Percentiles rank a stretch among this genome's conserved stretches.
Evolutionary conservation across 2,113 vertebrate species (phyloP).

Genomic region (Antechinus flavipes): DNA sequence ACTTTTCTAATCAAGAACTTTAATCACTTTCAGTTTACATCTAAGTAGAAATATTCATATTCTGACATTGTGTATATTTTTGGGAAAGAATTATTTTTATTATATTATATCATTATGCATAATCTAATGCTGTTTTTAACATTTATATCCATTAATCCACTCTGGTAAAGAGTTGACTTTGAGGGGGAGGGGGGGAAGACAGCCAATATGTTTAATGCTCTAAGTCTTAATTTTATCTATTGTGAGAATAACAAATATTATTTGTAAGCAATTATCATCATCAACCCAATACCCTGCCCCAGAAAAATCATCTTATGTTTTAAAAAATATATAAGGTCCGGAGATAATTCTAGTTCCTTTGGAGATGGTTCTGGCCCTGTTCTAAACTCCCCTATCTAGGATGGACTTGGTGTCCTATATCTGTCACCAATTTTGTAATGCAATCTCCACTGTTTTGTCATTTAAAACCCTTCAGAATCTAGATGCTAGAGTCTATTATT

Average conservation of each 20-base stretch:
- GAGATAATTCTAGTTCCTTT: not conserved
- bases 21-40: not conserved
- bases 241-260: not conserved
- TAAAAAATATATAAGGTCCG: not conserved
- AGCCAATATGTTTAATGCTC: not conserved
- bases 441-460: not conserved
- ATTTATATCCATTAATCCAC: not conserved
- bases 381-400: not conserved
- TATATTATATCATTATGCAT: not conserved
- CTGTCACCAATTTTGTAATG: not conserved
- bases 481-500: not conserved
- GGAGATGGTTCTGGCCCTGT: not conserved
- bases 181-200: not conserved
- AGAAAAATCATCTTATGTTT: not conserved
- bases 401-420: not conserved
- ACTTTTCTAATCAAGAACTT: not conserved
- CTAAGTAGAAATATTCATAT: conserved; percentile 22
- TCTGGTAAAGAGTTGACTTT: not conserved
- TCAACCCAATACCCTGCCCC: not conserved
- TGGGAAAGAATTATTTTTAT: not conserved
- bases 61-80: not conserved
- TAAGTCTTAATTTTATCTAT: not conserved
- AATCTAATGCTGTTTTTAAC: not conserved
- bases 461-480: not conserved
- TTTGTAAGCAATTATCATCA: not conserved